Evolutionary conservation across 2,888 invertebrate species (phyloP).

Genomic region (Spatulosminthurus flaviceps): DNA sequence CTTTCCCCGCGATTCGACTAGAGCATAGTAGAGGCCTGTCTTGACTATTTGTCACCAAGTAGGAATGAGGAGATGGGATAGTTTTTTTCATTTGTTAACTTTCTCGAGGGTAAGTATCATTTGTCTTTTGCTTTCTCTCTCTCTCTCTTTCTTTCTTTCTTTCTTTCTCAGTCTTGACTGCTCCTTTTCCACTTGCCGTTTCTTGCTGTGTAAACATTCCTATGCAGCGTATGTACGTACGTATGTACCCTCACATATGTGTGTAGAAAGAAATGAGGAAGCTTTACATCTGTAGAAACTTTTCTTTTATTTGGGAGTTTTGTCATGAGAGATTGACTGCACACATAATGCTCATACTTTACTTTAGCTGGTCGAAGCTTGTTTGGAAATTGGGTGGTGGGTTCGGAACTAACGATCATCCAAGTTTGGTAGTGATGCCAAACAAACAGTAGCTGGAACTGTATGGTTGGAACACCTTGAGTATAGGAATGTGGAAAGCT

Average conservation of each 20-base stretch:
- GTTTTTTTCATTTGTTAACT: not conserved
- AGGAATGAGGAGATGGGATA: no score
- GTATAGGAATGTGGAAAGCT: no score
- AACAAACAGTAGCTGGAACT: no score
- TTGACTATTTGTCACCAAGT: no score
- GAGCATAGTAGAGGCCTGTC: no score
- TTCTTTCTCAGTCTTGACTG: not conserved
- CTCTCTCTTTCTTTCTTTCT: slow-evolving; percentile 5
- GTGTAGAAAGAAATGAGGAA: not conserved
- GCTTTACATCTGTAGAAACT: not conserved
- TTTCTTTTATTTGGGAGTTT: not conserved
- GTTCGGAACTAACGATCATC: no score
- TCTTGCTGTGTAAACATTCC: not conserved
- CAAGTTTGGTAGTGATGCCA: no score
- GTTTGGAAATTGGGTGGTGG: no score
- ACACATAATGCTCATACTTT: not conserved
- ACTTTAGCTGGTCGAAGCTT: no score
- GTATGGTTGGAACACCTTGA: no score
- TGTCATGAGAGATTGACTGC: not conserved
- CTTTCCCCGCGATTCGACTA: not conserved
- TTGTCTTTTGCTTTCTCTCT: not conserved
- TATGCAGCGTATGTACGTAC: not conserved
- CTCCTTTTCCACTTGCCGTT: not conserved
- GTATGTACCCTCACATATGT: not conserved
- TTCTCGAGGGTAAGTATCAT: not conserved